These are phyloP conservation scores for Hypsibius dujardini DNA, from an alignment of 1,140 invertebrate genomes.

Conservation along the genomic window DNA sequence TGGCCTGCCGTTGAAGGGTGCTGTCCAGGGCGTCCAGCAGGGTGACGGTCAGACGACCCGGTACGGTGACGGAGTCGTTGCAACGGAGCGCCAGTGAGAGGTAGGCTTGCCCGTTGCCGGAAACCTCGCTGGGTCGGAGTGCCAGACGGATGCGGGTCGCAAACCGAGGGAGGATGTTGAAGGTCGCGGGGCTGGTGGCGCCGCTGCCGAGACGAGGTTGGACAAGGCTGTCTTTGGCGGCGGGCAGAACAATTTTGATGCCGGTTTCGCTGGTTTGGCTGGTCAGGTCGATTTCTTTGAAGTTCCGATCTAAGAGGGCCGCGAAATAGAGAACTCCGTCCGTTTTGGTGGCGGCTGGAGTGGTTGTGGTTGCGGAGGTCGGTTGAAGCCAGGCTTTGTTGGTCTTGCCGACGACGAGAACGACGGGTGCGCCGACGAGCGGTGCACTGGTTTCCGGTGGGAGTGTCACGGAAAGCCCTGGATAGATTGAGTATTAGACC, in stretches of 20 bases:
- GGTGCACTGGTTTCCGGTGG: background rate
- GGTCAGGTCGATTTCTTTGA: background rate
- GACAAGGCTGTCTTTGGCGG: too few species aligned
- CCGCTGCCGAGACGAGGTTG: too few species aligned
- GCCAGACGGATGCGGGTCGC: too few species aligned
- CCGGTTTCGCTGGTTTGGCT: background rate
- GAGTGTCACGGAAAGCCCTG: background rate
- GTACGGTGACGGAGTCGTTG: too few species aligned
- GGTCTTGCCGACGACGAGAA: background rate
- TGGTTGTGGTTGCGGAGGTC: too few species aligned
- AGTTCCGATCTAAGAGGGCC: background rate
- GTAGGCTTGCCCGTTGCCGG: too few species aligned
- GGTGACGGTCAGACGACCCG: background rate
- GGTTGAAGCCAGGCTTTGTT: background rate
- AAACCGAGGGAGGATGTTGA: too few species aligned
- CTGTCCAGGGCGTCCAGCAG: background rate
- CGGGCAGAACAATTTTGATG: background rate
- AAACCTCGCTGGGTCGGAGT: too few species aligned
- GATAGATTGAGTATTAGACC: too few species aligned
- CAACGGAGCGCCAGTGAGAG: too few species aligned
- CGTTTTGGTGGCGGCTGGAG: too few species aligned
- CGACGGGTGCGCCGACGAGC: background rate
- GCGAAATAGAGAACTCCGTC: conserved; percentile 9
- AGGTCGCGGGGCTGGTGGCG: too few species aligned
- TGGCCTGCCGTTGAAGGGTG: background rate